Percentiles rank a stretch among this genome's conserved stretches.
Evolutionary conservation across 2,888 invertebrate species (phyloP).

Genomic region (Agrilus cyanescens): DNA sequence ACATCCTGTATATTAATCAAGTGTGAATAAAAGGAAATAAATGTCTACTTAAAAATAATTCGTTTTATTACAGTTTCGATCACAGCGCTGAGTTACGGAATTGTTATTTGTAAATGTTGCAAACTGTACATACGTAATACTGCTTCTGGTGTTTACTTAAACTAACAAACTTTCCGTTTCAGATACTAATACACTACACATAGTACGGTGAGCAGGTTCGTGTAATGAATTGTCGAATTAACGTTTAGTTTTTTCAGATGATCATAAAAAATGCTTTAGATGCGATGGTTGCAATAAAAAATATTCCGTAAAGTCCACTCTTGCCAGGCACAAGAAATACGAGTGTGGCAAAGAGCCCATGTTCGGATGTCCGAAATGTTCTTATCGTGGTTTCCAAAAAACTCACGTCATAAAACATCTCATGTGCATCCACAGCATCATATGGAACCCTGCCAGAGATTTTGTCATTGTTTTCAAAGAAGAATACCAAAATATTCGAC

Average conservation of each 20-base stretch:
- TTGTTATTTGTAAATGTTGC: too few relatives aligned
- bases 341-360: slow-evolving; percentile 21
- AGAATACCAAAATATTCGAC: too few relatives aligned
- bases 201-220: too few relatives aligned
- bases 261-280: slow-evolving; percentile 26
- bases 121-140: too few relatives aligned
- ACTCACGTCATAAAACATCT: slow-evolving; percentile 4
- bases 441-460: slow-evolving; percentile 3
- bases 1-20: slow-evolving; percentile 10
- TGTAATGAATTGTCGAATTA: too few relatives aligned
- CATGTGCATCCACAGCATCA: slow-evolving; percentile 4
- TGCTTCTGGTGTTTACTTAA: too few relatives aligned
- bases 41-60: too few relatives aligned
- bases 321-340: slow-evolving; percentile 39
- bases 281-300: slow-evolving; percentile 42
- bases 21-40: too few relatives aligned
- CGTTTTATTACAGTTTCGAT: too few relatives aligned
- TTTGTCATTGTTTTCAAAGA: slow-evolving; percentile 6
- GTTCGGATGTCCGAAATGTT: slow-evolving; percentile 16
- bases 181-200: too few relatives aligned
- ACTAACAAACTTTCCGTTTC: too few relatives aligned
- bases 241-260: neutral
- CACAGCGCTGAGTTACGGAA: too few relatives aligned
- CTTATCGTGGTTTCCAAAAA: slow-evolving; percentile 11
- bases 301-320: slow-evolving; percentile 43